Base-by-base conservation (phyloP, 2,113 vertebrate species). In the Calyptomena viridis region DNA sequence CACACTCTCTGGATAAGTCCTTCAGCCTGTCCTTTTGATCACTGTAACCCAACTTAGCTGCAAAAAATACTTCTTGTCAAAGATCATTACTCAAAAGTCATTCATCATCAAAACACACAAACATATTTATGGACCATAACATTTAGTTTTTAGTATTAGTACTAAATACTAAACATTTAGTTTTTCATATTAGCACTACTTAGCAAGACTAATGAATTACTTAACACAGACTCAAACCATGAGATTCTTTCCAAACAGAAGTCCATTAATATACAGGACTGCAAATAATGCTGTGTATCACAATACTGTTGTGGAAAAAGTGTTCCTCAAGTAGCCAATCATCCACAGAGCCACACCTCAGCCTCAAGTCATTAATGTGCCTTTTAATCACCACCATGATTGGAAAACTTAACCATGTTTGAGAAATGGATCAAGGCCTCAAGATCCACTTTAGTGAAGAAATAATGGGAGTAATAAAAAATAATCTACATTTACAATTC, bases 1-100 rank as follows among this genome's bases (percentile, higher is more conserved):
- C 98, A 75, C 98, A 98, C 93, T 99, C 99, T 94, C 98, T 98
- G 84, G 99, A 99, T 90, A 99, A 95, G 15, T 99, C 99, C 95
- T 97, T 98, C 4, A 99, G 77, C 67, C 97, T 98, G 87, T 98
- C 98, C 82, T 97, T 99, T 30, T 98, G 98, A 72, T 99, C 98
- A 3, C 25, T 94, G 74, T 96, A 94, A 74, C 79, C 93, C 30
- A 98, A 90, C 96, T 99, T 99, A 81, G 97, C 99, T 99, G 88
- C 39, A 95, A 96, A 96, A 95, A 75, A 71, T 6, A 86, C 11
- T 50, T 84, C 12, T 62, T 60, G 82, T 92, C 69, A 92, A 50
- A 77, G 27, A 44, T 25, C 11, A 10, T 53, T 37, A 52, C 28
- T 68, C 44, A 39, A 55, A 87, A 85, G 14, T 27, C 16, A 69